phyloP scores from a whole-genome alignment of 2,888 invertebrate species.

The Torymus aiolomorphi region DNA sequence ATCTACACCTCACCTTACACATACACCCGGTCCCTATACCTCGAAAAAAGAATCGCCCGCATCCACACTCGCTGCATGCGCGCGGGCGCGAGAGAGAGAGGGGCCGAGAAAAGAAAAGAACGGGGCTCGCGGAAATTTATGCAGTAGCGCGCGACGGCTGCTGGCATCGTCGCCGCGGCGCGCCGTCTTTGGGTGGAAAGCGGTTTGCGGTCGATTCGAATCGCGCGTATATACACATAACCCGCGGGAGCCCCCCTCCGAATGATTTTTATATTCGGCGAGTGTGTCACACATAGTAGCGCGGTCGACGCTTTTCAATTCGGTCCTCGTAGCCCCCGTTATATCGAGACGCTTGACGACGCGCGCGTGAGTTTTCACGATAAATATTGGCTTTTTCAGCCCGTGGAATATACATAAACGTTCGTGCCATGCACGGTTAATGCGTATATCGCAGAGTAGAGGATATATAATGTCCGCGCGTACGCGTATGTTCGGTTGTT shows the following conservation, averaged over 20 bases:
- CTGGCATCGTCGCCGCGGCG: constrained; percentile 13
- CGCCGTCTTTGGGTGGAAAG: constrained; percentile 39
- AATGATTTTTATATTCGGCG: constrained; percentile 55
- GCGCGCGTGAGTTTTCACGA: constrained; percentile 3
- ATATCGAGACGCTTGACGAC: constrained; percentile 44
- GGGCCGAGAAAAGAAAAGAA: background rate
- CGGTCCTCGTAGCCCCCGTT: constrained; percentile 33
- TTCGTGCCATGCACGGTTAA: too few relatives aligned
- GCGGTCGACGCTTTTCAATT: constrained; percentile 45
- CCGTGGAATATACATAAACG: background rate
- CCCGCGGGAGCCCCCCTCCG: background rate
- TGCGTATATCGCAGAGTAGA: too few relatives aligned
- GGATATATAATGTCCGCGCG: too few relatives aligned
- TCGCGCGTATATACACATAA: constrained; percentile 5
- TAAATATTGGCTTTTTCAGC: constrained; percentile 21
- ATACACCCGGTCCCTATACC: too few relatives aligned
- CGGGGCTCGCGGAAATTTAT: constrained; percentile 42
- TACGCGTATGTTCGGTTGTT: too few relatives aligned
- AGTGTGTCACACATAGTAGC: constrained; percentile 15
- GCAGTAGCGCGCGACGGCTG: constrained; percentile 9
- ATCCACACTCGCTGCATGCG: too few relatives aligned
- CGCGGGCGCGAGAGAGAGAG: background rate
- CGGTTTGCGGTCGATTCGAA: constrained; percentile 52
- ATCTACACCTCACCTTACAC: background rate
- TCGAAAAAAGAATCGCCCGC: background rate